These are phyloP conservation scores for Acrocephalus kingi DNA, from an alignment of 2,113 vertebrate genomes.

Conservation along the genomic window DNA sequence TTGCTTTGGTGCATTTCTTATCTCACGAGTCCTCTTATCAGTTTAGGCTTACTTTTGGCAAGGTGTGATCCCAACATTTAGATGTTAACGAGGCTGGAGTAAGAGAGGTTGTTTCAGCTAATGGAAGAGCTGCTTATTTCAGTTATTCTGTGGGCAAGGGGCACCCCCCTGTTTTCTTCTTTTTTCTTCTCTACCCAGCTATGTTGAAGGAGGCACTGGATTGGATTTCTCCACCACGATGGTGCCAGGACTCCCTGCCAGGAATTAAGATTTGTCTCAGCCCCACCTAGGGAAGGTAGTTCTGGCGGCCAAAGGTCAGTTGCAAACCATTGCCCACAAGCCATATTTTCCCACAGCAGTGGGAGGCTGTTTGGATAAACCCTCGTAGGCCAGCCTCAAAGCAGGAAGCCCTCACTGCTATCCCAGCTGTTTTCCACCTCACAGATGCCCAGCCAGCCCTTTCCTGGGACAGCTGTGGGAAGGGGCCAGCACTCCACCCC, in stretches of 20 bases:
- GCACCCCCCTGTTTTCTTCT: neutral
- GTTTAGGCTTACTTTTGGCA: neutral
- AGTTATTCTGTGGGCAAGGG: neutral
- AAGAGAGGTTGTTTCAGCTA: neutral
- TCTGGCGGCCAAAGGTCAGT: neutral
- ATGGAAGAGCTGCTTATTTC: neutral
- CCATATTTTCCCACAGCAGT: neutral
- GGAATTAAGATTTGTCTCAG: neutral
- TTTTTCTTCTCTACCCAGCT: neutral
- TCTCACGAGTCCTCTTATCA: neutral
- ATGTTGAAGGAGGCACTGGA: neutral
- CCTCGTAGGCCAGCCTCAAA: neutral
- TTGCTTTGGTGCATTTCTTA: neutral
- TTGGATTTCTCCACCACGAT: neutral
- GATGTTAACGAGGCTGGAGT: neutral
- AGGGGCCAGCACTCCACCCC: neutral
- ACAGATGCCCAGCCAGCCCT: rapidly evolving
- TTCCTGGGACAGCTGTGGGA: neutral
- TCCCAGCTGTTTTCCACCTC: neutral
- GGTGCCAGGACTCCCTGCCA: neutral
- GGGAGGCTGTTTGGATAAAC: neutral
- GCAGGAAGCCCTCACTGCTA: neutral
- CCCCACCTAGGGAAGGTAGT: rapidly evolving
- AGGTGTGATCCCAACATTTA: neutral
- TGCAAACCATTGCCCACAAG: neutral